Evolutionary conservation across 2,797 vertebrate genomes (phyloP).

Genomic region (Micropoecilia bifurca): DNA sequence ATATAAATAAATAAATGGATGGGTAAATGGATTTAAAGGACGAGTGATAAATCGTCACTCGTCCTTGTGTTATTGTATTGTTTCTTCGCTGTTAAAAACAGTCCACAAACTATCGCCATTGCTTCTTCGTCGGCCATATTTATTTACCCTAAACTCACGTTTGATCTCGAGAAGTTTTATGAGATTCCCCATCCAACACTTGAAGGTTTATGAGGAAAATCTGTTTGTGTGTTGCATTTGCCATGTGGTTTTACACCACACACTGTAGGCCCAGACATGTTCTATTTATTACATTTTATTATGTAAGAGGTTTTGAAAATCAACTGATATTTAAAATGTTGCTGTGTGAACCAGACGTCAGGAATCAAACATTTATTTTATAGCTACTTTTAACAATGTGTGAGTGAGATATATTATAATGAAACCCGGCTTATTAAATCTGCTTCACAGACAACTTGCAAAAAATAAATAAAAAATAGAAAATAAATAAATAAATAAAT

Average conservation of each 20-base stretch:
- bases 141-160: background rate
- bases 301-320: no score
- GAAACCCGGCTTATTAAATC: background rate
- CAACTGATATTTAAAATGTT: no score
- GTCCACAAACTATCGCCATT: background rate
- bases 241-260: no score
- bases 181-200: background rate
- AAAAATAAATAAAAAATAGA: background rate
- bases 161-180: background rate
- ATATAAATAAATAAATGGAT: no score
- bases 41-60: no score
- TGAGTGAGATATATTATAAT: background rate
- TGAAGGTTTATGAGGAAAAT: background rate
- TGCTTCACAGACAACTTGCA: background rate
- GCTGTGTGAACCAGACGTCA: no score
- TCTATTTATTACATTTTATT: no score
- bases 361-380: no score
- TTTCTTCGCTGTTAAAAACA: background rate
- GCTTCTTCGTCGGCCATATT: background rate
- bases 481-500: constrained; percentile 56
- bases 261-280: no score
- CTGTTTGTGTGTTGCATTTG: no score
- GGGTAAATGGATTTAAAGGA: no score
- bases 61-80: background rate
- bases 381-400: background rate